Conservation (phyloP, 2,113 vertebrate species). For the Salminus brasiliensis region DNA sequence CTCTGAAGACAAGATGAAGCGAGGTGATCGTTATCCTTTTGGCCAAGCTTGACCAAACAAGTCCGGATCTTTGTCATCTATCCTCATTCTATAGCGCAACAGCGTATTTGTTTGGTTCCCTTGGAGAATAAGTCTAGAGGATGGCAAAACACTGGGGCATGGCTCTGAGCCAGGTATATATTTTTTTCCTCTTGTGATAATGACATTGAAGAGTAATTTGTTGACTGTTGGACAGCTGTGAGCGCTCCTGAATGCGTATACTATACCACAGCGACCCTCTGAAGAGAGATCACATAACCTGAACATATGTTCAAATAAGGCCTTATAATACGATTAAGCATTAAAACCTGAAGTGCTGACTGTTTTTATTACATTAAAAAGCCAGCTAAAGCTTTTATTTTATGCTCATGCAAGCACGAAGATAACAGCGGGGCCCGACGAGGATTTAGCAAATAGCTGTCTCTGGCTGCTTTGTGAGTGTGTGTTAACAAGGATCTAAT, state of each 20-base stretch:
- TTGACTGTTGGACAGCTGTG: conserved; percentile 9
- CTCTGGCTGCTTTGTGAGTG: neutral
- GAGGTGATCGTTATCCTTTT: neutral
- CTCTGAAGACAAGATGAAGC: neutral
- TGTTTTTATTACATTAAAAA: neutral
- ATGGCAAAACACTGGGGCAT: conserved; percentile 34
- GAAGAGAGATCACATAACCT: neutral
- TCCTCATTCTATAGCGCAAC: neutral
- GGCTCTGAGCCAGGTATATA: conserved; percentile 9
- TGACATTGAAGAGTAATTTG: neutral
- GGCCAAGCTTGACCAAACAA: neutral
- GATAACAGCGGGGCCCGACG: neutral
- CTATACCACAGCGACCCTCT: neutral
- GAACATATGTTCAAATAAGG: neutral
- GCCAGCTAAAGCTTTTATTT: neutral
- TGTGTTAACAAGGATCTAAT: conserved; percentile 14
- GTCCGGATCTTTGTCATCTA: neutral
- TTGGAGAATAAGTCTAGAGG: neutral
- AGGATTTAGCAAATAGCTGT: neutral
- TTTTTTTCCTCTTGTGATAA: conserved; percentile 23
- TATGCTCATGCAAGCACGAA: neutral
- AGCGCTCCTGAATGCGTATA: neutral
- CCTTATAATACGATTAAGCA: neutral
- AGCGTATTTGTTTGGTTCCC: conserved; percentile 39
- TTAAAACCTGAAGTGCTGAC: neutral